Conservation (phyloP, 1,140 invertebrate genomes). For the Aphidius ervi region DNA sequence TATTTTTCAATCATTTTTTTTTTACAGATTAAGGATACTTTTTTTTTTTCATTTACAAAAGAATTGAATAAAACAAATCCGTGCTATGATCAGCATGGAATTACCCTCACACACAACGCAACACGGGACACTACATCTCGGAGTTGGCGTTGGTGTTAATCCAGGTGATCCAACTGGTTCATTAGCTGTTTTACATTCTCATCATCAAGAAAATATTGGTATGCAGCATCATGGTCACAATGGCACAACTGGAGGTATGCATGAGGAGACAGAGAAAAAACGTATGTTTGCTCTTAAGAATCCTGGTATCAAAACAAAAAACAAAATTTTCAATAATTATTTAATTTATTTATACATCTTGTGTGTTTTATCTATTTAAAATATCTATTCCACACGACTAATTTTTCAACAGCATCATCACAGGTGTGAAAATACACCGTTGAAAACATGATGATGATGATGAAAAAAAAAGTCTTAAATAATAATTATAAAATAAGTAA, state of each 20-base stretch:
- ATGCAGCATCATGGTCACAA: slow-evolving; percentile 47
- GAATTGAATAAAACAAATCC: slow-evolving; percentile 27
- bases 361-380: not conserved
- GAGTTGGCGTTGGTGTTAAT: slow-evolving; percentile 42
- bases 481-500: no score
- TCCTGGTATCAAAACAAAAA: slow-evolving; percentile 22
- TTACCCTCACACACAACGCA: slow-evolving; percentile 46
- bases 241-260: slow-evolving; percentile 47
- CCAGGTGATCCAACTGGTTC: slow-evolving; percentile 43
- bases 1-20: slow-evolving; percentile 3
- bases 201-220: slow-evolving; percentile 42
- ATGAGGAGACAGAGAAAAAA: slow-evolving; percentile 52
- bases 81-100: slow-evolving; percentile 53
- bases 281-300: slow-evolving; percentile 51
- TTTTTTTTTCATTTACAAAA: not conserved
- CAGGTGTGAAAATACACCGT: no score
- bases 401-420: no score
- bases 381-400: not conserved
- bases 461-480: no score
- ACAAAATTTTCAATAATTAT: no score
- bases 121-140: slow-evolving; percentile 47
- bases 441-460: no score
- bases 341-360: slow-evolving; percentile 12
- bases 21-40: slow-evolving; percentile 9
- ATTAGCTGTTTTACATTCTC: slow-evolving; percentile 43